Evolutionary conservation across 2,888 invertebrate species (phyloP).

Genomic region (Megalurothrips usitatus): DNA sequence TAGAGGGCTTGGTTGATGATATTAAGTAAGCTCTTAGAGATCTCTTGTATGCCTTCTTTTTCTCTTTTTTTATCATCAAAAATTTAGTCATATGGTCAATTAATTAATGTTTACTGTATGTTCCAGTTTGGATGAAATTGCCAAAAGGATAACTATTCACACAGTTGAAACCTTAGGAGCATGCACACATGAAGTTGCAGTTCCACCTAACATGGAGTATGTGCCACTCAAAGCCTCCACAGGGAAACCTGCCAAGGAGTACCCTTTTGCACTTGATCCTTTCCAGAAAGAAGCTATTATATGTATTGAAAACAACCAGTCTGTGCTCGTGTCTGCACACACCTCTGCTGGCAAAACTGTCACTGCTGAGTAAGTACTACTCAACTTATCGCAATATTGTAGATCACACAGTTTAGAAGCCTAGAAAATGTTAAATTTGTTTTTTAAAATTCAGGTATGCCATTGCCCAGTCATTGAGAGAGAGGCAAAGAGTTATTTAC

Average conservation of each 20-base stretch:
- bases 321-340: slow-evolving; percentile 97
- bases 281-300: slow-evolving; percentile 96
- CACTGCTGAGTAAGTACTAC: slow-evolving; percentile 82
- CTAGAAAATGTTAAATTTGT: slow-evolving; percentile 7
- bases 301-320: slow-evolving; percentile 96
- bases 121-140: slow-evolving; percentile 65
- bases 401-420: slow-evolving; percentile 17
- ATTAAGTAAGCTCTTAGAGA: slow-evolving; percentile 42
- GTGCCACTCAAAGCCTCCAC: slow-evolving; percentile 53
- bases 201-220: slow-evolving; percentile 83
- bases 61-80: slow-evolving; percentile 28
- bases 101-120: slow-evolving; percentile 29
- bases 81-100: background rate
- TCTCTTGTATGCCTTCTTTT: slow-evolving; percentile 16
- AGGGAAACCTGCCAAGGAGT: slow-evolving; percentile 83
- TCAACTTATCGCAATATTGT: background rate
- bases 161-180: slow-evolving; percentile 85
- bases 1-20: slow-evolving; percentile 43
- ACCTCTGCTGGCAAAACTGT: slow-evolving; percentile 99
- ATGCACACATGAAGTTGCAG: slow-evolving; percentile 94
- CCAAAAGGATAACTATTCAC: slow-evolving; percentile 80
- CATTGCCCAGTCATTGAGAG: slow-evolving; percentile 87
- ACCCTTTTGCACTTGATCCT: slow-evolving; percentile 91
- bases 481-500: slow-evolving; percentile 97
- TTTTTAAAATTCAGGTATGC: slow-evolving; percentile 67